phyloP scores from a whole-genome alignment of 2,113 vertebrate genomes.

The Podarcis muralis region DNA sequence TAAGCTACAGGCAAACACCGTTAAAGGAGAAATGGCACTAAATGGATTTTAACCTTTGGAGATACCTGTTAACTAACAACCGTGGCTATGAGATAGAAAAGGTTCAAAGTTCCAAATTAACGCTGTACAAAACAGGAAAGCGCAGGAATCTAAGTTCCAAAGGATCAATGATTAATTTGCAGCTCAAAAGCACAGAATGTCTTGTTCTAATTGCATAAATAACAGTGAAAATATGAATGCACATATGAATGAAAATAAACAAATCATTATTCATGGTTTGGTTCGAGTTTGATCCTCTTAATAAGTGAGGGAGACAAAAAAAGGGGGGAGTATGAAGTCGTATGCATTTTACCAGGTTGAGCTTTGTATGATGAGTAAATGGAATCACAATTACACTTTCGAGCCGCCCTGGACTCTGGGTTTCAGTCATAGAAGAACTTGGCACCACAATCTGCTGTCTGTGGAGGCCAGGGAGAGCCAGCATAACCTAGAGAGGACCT shows the following conservation, averaged over 20 bases:
- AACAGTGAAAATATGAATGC: not conserved
- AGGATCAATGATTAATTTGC: constrained; percentile 42
- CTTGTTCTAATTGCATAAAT: not conserved
- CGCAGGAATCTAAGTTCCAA: constrained; percentile 20
- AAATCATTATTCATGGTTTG: not conserved
- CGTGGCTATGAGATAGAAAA: constrained; percentile 24
- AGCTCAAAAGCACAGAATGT: constrained; percentile 5
- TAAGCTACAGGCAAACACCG: not conserved
- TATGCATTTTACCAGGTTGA: not conserved
- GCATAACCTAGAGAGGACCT: too few species aligned
- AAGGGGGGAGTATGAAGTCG: not conserved
- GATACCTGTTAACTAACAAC: constrained; percentile 34
- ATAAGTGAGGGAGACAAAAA: not conserved
- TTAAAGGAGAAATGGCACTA: constrained; percentile 24
- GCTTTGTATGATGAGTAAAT: not conserved
- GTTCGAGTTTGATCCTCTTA: not conserved
- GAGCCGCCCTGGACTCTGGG: not conserved
- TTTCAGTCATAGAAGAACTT: not conserved
- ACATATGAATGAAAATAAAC: not conserved
- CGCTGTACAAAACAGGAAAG: constrained; percentile 33
- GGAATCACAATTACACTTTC: not conserved
- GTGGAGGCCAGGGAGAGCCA: not conserved
- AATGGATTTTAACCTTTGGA: not conserved
- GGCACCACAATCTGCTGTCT: too few species aligned
- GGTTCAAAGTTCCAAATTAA: constrained; percentile 49